Conservation (phyloP, 2,797 vertebrate species). For the Tangara arthus region DNA sequence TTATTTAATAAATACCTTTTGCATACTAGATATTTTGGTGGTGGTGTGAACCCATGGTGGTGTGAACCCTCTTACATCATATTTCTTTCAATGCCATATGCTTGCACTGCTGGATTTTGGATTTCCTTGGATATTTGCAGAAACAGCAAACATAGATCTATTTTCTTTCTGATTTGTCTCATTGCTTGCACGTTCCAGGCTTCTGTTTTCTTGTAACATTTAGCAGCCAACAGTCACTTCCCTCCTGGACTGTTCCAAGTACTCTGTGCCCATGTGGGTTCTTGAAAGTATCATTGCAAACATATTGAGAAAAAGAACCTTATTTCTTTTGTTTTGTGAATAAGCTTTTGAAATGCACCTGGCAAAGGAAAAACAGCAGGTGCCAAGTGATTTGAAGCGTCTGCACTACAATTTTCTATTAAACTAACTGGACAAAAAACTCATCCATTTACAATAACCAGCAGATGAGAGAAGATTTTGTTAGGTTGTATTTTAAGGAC, state of each 20-base stretch:
- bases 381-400: background rate
- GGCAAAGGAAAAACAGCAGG: background rate
- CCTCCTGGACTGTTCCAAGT: background rate
- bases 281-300: background rate
- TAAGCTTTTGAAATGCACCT: background rate
- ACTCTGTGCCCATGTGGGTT: background rate
- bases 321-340: background rate
- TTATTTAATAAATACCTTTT: background rate
- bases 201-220: background rate
- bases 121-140: slow-evolving; percentile 21
- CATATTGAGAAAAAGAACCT: background rate
- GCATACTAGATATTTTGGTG: background rate
- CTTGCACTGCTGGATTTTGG: slow-evolving; percentile 28
- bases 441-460: background rate
- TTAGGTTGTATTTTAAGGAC: background rate
- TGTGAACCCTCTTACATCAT: background rate
- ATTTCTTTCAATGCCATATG: slow-evolving; percentile 31
- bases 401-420: background rate
- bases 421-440: background rate
- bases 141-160: background rate
- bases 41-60: background rate
- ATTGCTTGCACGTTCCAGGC: background rate
- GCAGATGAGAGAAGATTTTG: background rate
- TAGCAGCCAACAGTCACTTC: background rate
- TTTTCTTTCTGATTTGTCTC: background rate